Evolutionary conservation across 2,797 vertebrate genomes (phyloP), one percentile per base, ranked within the genome.

Genomic region (Sebastes matsubarae): DNA sequence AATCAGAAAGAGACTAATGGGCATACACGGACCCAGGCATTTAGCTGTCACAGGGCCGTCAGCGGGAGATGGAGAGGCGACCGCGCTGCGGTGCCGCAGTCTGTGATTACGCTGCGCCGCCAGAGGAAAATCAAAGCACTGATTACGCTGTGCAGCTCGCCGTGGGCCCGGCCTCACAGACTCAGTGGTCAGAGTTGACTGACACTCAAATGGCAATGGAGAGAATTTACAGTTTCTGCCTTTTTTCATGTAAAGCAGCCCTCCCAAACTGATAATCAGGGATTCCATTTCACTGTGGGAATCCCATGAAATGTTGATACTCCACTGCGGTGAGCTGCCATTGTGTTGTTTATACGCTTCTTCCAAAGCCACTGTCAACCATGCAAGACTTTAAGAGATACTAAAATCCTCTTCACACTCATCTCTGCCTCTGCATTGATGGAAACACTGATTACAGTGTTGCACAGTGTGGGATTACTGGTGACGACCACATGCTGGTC

Each of bases 21-120:
- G 87, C 63, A 76, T 63, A 72, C 88, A 73, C 1, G 68, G 83
- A 94, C 68, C 88, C 76, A 81, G 88, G 85, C 77, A 92, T 93
- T 95, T 93, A 93, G 90, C 88, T 94, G 93, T 94, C 93, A 93
- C 70, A n/a, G 81, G 64, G 86, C 87, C 77, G 63, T 90, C 91
- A 90, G 84, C 75, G 13, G 70, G 57, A 91, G 92, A 91, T 75
- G 75, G 74, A 81, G 89, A 87, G 87, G 86, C 79, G 75, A 93
- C 94, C 88, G 25, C 81, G 77, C 34, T 89, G 90, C 27, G 87
- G 88, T 89, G 82, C 77, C 2, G 61, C 81, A 84, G 77, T 83
- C 91, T 91, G 84, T 94, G 90, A 94, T 95, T 94, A 93, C 36
- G 14, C 80, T 63, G 30, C 14, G 55, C 88, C 63, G 76, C 81